Evolutionary conservation across 2,888 invertebrate species (phyloP).

Genomic region (Deilephila elpenor): DNA sequence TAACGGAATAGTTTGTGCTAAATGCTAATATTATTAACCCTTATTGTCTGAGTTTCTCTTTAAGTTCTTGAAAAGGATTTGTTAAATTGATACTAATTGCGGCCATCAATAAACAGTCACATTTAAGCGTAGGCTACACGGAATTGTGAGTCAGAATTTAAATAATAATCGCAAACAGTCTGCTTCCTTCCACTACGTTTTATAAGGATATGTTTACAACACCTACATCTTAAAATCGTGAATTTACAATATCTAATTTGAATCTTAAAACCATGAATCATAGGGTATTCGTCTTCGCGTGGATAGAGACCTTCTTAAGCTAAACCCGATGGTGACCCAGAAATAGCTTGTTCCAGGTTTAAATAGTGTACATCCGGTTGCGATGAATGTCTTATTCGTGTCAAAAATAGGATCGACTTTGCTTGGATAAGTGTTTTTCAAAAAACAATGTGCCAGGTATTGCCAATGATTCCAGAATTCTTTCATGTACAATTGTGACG

Average conservation of each 20-base stretch:
- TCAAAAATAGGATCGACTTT: no score
- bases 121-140: constrained; percentile 2
- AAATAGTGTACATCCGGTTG: no score
- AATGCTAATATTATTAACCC: background rate
- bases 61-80: constrained; percentile 8
- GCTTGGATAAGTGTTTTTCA: no score
- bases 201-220: constrained; percentile 18
- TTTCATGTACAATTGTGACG: no score
- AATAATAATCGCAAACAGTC: constrained; percentile 5
- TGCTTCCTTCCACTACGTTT: constrained; percentile 16
- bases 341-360: no score
- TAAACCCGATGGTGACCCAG: no score
- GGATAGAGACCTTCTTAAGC: no score
- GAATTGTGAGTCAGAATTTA: constrained; percentile 8
- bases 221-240: background rate
- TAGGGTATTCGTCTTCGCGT: no score
- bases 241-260: background rate
- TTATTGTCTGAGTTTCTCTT: background rate
- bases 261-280: no score
- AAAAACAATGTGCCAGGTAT: no score
- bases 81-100: constrained; percentile 8
- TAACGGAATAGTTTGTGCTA: background rate
- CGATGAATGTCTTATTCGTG: no score
- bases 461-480: no score
- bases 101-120: constrained; percentile 3